Evolutionary conservation across 2,888 invertebrate genomes (phyloP).

Genomic region (Aphodius granarius): DNA sequence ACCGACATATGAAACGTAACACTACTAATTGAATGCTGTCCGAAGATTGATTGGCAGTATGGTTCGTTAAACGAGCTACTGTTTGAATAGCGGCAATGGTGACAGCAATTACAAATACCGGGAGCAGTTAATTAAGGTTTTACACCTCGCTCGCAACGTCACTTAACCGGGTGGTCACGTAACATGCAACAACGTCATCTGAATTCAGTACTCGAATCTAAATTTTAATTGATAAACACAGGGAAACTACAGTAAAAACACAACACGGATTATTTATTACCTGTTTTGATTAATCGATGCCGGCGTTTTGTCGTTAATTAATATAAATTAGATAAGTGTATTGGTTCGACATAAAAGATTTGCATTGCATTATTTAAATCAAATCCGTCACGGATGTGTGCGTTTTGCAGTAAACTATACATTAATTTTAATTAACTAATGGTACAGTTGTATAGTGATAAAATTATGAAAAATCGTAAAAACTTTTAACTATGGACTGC

Average conservation of each 20-base stretch:
- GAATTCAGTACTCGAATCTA: neutral
- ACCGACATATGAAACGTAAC: neutral
- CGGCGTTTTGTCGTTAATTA: neutral
- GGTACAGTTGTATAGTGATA: no score
- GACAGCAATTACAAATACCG: neutral
- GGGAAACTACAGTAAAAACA: no score
- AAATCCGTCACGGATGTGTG: neutral
- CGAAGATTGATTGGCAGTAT: neutral
- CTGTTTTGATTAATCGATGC: neutral
- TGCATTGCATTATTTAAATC: neutral
- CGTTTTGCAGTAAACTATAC: neutral
- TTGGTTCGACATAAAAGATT: neutral
- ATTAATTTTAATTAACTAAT: no score
- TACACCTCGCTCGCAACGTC: neutral
- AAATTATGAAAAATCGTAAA: no score
- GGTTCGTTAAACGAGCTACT: neutral
- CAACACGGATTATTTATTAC: neutral
- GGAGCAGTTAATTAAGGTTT: neutral
- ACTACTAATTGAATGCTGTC: neutral
- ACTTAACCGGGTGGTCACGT: neutral
- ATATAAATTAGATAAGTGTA: neutral
- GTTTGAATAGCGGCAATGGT: neutral
- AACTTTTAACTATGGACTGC: no score
- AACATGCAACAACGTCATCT: neutral
- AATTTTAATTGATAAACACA: neutral